Conservation (phyloP, 2,888 invertebrate species). For the Drosophila diplacantha region DNA sequence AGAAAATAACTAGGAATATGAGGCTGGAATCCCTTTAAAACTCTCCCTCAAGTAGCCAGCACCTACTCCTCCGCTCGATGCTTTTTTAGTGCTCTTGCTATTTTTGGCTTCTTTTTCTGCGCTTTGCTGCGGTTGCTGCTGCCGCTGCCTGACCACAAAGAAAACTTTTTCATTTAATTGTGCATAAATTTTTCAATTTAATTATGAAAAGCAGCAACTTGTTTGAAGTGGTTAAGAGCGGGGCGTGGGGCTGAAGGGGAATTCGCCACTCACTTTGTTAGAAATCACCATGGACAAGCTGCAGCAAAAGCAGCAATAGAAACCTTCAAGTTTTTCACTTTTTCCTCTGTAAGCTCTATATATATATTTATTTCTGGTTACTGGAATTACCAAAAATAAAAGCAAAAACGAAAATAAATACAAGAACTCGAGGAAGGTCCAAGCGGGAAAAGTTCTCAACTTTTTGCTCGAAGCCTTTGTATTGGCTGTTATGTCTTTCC, state of each 20-base stretch:
- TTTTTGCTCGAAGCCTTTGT: conserved; percentile 32
- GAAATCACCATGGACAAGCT: conserved; percentile 47
- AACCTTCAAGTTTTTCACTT: conserved; percentile 23
- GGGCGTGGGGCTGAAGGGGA: not conserved
- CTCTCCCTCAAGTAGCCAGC: not conserved
- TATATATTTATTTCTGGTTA: conserved; percentile 19
- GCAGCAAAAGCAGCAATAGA: conserved; percentile 4
- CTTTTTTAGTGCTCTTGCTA: not conserved
- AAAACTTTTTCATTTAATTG: conserved; percentile 71
- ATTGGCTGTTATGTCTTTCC: conserved; percentile 45
- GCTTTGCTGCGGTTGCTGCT: conserved; percentile 27
- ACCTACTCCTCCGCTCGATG: not conserved
- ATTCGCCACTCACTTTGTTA: conserved; percentile 44
- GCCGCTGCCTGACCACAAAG: conserved; percentile 50
- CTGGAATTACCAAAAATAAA: conserved; percentile 12
- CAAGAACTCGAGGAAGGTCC: conserved; percentile 7
- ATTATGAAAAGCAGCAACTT: conserved; percentile 68
- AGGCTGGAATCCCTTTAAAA: no score
- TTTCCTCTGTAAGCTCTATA: not conserved
- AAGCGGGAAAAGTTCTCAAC: conserved; percentile 20
- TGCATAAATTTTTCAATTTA: conserved; percentile 72
- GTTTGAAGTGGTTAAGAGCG: conserved; percentile 61
- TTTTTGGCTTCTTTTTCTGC: conserved; percentile 32
- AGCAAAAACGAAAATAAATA: not conserved
- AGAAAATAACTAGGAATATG: not conserved